phyloP scores from a whole-genome alignment of 35 echinoderm and acorn worm genomes.

The Holothuria glaberrima region DNA sequence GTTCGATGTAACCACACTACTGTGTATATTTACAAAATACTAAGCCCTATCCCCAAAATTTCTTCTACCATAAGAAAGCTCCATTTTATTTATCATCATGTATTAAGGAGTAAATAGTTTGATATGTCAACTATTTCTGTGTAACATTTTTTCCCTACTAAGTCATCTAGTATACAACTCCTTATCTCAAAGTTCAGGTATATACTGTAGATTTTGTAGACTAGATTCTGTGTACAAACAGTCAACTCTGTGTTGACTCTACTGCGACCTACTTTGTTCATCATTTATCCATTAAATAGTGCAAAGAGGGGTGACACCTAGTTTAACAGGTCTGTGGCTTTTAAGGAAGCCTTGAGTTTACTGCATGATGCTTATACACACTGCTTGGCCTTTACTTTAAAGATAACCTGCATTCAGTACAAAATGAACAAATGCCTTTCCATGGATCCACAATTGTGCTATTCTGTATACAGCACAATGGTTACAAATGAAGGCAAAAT shows the following conservation, averaged over 20 bases:
- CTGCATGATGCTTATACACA: background rate
- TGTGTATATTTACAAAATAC: too few relatives aligned
- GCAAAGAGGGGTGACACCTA: conserved; percentile 31
- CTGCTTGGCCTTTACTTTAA: background rate
- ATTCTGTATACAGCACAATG: background rate
- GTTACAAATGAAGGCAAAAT: conserved; percentile 9
- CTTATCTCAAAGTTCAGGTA: too few relatives aligned
- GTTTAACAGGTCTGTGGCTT: background rate
- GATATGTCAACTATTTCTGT: too few relatives aligned
- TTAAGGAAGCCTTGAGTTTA: background rate
- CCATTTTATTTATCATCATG: too few relatives aligned
- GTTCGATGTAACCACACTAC: too few relatives aligned
- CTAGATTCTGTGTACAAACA: too few relatives aligned
- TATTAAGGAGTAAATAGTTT: too few relatives aligned
- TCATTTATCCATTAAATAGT: conserved; percentile 15
- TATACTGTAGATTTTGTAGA: too few relatives aligned
- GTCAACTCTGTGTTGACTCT: background rate
- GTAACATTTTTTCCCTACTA: too few relatives aligned
- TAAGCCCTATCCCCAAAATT: too few relatives aligned
- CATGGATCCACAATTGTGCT: background rate
- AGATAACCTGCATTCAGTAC: background rate
- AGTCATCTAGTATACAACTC: too few relatives aligned
- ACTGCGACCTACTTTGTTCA: conserved; percentile 18
- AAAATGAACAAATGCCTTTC: background rate
- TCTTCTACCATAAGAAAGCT: too few relatives aligned